phyloP scores from a whole-genome alignment of 2,888 invertebrate genomes.

The Cantharis flavilabris region DNA sequence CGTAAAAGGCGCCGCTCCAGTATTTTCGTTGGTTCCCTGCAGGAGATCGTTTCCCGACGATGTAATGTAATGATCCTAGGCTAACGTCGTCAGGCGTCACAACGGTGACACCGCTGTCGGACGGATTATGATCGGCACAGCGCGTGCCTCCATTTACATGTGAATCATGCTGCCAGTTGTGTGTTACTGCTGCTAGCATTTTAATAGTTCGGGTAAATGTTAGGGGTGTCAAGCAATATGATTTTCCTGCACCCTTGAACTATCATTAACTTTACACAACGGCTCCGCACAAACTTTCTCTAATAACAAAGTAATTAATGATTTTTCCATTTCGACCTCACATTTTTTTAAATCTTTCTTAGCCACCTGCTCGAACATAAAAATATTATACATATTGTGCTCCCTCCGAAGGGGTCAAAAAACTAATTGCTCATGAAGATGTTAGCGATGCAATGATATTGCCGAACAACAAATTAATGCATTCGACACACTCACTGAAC shows the following conservation, averaged over 20 bases:
- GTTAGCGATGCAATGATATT: constrained; percentile 34
- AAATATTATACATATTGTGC: not conserved
- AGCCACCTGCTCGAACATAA: constrained; percentile 3
- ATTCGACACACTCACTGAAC: constrained; percentile 42
- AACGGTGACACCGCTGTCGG: constrained; percentile 29
- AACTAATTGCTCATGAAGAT: constrained; percentile 32
- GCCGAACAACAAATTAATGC: constrained; percentile 35
- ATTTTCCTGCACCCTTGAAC: constrained; percentile 2
- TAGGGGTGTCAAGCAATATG: constrained; percentile 33
- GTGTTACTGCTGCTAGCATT: constrained; percentile 47
- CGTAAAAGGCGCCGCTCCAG: not conserved
- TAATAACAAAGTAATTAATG: not conserved
- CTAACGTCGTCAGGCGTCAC: constrained; percentile 26
- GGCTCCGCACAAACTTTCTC: not conserved
- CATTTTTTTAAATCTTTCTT: not conserved
- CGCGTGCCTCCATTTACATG: constrained; percentile 50
- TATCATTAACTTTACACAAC: not conserved
- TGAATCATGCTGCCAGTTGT: constrained; percentile 51
- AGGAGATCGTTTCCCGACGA: constrained; percentile 15
- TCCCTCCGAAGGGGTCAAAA: constrained; percentile 13
- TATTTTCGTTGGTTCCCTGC: constrained; percentile 4
- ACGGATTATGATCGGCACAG: constrained; percentile 45
- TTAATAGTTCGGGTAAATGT: constrained; percentile 43
- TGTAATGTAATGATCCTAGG: constrained; percentile 27
- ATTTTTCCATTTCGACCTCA: not conserved